Percentiles rank a stretch among this genome's conserved stretches.
Conservation (phyloP, 2,888 invertebrate genomes). For the Stenoptilia bipunctidactyla region DNA sequence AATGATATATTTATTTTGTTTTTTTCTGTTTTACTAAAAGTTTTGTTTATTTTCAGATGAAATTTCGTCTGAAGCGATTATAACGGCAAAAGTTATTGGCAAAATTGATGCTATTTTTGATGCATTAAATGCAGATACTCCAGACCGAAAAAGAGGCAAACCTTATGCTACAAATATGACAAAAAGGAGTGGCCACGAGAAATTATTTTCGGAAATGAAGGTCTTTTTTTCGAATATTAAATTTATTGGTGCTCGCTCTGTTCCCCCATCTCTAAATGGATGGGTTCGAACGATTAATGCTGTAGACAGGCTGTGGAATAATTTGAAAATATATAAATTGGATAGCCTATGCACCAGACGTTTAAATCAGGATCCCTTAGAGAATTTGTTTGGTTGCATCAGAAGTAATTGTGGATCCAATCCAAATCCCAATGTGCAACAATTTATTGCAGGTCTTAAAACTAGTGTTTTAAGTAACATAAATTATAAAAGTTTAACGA, state of each 20-base stretch:
- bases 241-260: slow-evolving; percentile 12
- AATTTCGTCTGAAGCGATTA: slow-evolving; percentile 12
- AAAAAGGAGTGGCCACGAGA: slow-evolving; percentile 4
- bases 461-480: slow-evolving; percentile 9
- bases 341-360: slow-evolving; percentile 17
- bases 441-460: slow-evolving; percentile 15
- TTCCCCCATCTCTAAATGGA: slow-evolving; percentile 19
- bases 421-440: slow-evolving; percentile 12
- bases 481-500: slow-evolving; percentile 6
- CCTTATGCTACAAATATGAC: slow-evolving; percentile 11
- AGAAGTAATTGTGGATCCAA: slow-evolving; percentile 6
- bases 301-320: slow-evolving; percentile 9
- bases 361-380: slow-evolving; percentile 17
- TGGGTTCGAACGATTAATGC: slow-evolving; percentile 19
- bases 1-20: too few species aligned
- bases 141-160: slow-evolving; percentile 15
- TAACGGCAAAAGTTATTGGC: slow-evolving; percentile 13
- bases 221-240: slow-evolving; percentile 10
- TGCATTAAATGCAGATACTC: slow-evolving; percentile 10
- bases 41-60: slow-evolving; percentile 14
- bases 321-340: too few species aligned
- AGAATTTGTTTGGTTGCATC: too few species aligned
- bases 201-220: slow-evolving; percentile 12
- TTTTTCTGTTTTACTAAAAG: too few species aligned
- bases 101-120: slow-evolving; percentile 18